phyloP scores from a whole-genome alignment of 2,113 vertebrate genomes.

The Phaethornis superciliosus region DNA sequence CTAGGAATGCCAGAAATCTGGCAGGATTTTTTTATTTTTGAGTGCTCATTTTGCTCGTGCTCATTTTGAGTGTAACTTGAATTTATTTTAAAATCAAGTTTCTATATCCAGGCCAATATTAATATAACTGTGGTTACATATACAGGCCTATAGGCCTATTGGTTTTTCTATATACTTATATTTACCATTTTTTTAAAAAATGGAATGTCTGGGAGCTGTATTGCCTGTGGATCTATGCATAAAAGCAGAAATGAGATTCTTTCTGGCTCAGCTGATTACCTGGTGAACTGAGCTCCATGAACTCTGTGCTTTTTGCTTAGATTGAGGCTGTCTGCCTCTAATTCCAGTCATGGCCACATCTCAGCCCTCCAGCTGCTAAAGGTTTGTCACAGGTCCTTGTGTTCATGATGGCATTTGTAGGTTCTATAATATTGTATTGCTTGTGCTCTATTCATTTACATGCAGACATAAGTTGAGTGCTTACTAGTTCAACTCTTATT shows the following conservation, averaged over 20 bases:
- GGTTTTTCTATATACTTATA: background rate
- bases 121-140: background rate
- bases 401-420: no score
- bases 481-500: background rate
- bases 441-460: background rate
- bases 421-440: background rate
- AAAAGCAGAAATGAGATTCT: background rate
- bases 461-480: background rate
- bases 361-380: background rate
- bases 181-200: background rate
- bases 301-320: background rate
- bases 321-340: background rate
- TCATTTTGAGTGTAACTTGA: background rate
- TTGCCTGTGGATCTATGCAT: background rate
- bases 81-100: background rate
- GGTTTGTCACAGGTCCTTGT: background rate
- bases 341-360: background rate
- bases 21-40: background rate
- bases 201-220: background rate
- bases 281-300: background rate
- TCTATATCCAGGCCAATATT: background rate
- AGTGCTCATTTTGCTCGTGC: no score
- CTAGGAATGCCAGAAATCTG: background rate
- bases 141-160: rapidly evolving
- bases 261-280: rapidly evolving